Conservation (phyloP, 2,888 invertebrate species). For the Anoplius nigerrimus region DNA sequence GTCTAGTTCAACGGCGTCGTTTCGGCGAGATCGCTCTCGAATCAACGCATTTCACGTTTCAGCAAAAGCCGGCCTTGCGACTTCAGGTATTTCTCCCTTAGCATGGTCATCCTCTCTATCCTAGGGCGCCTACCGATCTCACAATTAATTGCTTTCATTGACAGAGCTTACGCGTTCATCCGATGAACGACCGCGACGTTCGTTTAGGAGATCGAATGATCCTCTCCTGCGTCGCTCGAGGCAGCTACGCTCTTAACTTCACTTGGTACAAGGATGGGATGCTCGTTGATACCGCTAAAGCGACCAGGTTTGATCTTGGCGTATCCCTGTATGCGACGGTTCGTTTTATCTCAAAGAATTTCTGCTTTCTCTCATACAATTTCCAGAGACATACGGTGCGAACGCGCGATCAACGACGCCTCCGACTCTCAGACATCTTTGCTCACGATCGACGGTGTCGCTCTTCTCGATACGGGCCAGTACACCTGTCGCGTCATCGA, state of each 20-base stretch:
- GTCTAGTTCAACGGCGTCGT: slow-evolving; percentile 79
- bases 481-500: slow-evolving; percentile 88
- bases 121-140: background rate
- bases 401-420: slow-evolving; percentile 75
- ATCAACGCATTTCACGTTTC: slow-evolving; percentile 82
- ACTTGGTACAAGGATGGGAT: slow-evolving; percentile 90
- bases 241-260: slow-evolving; percentile 84
- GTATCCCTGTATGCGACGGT: no score
- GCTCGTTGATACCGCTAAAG: slow-evolving; percentile 84
- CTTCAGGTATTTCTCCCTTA: slow-evolving; percentile 78
- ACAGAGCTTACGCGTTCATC: slow-evolving; percentile 71
- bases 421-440: slow-evolving; percentile 81
- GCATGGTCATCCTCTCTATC: background rate
- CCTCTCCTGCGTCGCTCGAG: slow-evolving; percentile 86
- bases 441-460: slow-evolving; percentile 83
- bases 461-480: slow-evolving; percentile 83
- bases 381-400: slow-evolving; percentile 72
- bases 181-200: slow-evolving; percentile 72
- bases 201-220: slow-evolving; percentile 87
- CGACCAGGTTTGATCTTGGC: no score
- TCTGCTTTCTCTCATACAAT: background rate
- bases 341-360: no score
- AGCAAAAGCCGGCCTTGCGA: slow-evolving; percentile 83
- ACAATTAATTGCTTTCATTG: background rate
- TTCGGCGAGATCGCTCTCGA: slow-evolving; percentile 80